Conservation (phyloP, 2,888 invertebrate species). For the Euzophera pinguis region DNA sequence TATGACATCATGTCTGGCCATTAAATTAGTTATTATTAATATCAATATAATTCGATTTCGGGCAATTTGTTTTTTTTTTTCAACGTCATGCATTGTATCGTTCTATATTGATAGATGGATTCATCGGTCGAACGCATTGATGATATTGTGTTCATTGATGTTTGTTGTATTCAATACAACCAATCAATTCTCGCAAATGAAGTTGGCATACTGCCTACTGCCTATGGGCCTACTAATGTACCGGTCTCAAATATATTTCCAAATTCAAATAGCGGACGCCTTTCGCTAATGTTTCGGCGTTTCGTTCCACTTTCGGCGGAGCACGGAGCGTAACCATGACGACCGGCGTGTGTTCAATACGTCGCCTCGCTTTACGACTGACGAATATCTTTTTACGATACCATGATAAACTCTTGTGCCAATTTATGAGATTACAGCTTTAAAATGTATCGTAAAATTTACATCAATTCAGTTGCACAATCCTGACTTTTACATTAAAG, state of each 20-base stretch:
- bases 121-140: background rate
- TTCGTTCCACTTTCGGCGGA: slow-evolving; percentile 65
- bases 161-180: too few species aligned
- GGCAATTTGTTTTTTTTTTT: too few species aligned
- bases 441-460: slow-evolving; percentile 8
- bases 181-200: too few species aligned
- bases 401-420: slow-evolving; percentile 5
- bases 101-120: slow-evolving; percentile 3
- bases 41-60: too few species aligned
- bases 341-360: slow-evolving; percentile 56
- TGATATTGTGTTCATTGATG: too few species aligned
- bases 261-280: slow-evolving; percentile 42
- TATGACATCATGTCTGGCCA: too few species aligned
- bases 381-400: slow-evolving; percentile 20
- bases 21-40: too few species aligned
- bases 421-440: slow-evolving; percentile 6
- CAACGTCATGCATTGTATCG: too few species aligned
- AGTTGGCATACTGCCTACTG: slow-evolving; percentile 18
- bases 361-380: slow-evolving; percentile 19
- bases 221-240: slow-evolving; percentile 5
- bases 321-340: slow-evolving; percentile 57
- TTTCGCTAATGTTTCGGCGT: slow-evolving; percentile 29
- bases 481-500: background rate
- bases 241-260: slow-evolving; percentile 32
- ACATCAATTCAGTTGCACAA: slow-evolving; percentile 2